Percentiles rank a stretch among this genome's conserved stretches.
Evolutionary conservation across 2,797 vertebrate species (phyloP).

Genomic region (Pseudochaenichthys georgianus): DNA sequence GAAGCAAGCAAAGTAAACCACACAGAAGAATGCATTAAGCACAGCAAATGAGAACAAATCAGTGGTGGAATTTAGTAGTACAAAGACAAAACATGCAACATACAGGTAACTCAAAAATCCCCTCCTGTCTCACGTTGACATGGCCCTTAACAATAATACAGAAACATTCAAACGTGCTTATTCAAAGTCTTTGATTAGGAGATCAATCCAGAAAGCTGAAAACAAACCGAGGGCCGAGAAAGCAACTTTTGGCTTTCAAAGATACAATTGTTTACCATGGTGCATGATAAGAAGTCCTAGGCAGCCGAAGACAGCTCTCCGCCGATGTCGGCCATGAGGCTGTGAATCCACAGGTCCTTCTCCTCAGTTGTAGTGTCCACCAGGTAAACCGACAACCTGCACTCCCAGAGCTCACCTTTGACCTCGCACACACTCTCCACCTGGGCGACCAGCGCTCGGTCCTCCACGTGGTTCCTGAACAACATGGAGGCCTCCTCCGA

Average conservation of each 20-base stretch:
- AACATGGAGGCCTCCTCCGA: conserved; percentile 93
- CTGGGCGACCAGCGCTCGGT: conserved; percentile 91
- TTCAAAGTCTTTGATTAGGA: not conserved
- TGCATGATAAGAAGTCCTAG: conserved; percentile 21
- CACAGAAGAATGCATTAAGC: conserved; percentile 4
- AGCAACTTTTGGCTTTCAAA: not conserved
- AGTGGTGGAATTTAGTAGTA: not conserved
- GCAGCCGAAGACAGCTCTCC: conserved; percentile 58
- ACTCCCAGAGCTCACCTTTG: conserved; percentile 82
- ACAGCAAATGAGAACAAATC: conserved; percentile 25
- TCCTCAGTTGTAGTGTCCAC: conserved; percentile 91
- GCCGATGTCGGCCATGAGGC: conserved; percentile 88
- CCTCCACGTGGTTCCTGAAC: conserved; percentile 95
- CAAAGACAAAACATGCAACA: conserved; percentile 26
- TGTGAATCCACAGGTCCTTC: conserved; percentile 94
- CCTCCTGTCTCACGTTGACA: not conserved
- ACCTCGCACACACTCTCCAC: conserved; percentile 86
- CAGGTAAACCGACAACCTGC: conserved; percentile 88
- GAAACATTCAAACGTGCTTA: not conserved
- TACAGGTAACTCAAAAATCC: conserved; percentile 3
- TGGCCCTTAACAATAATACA: not conserved
- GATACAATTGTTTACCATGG: not conserved
- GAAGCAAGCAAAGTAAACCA: conserved; percentile 3
- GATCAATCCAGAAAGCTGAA: not conserved
- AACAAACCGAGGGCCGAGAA: not conserved